Base-by-base conservation (phyloP, 2,797 vertebrate species). In the Choloepus didactylus region DNA sequence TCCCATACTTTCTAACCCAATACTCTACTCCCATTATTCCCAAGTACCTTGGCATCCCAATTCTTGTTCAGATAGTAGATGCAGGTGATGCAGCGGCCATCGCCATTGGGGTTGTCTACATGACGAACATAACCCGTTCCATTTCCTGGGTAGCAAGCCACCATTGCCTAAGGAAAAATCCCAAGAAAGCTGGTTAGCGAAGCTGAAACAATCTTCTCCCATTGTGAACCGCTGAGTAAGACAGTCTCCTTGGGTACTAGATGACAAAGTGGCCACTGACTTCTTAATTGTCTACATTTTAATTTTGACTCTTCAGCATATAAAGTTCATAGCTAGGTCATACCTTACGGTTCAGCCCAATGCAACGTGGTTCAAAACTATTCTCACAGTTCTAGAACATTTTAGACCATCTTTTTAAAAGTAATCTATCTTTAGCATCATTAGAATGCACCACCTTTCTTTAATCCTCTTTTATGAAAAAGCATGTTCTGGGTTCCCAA, bases 21-120 rank as follows among this genome's bases (percentile, higher is more conserved):
- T 1, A 21, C 23, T 49, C 29, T n/a, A 41, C 18, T 64, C 59
- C 44, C 56, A 31, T 69, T 70, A n/a, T 23, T 59, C 29, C 94
- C 83, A 95, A 97, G 95, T 97, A 99, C 99, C 99, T 99, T 99
- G 73, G 99, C 98, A 75, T 99, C 98, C 99, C 99, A 99, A 96
- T 99, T 98, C 98, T 99, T 99, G 98, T 99, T 99, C 97, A 99
- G 98, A 97, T 99, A 99, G 98, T 99, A 99, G 98, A 99, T 99
- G 98, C 99, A 99, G 90, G 99, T 99, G 97, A 99, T 99, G 92
- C 99, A 99, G 95, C 99, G 99, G 5, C 99, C 99, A 0, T 99
- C 99, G 0, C 98, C 97, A 7, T 99, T 99, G 16, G 99, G 99
- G 97, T 99, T 99, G 98, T 99, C 99, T 91, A 99, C 99, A 0